Conservation (phyloP, 2,113 vertebrate species). For the Engraulis encrasicolus region DNA sequence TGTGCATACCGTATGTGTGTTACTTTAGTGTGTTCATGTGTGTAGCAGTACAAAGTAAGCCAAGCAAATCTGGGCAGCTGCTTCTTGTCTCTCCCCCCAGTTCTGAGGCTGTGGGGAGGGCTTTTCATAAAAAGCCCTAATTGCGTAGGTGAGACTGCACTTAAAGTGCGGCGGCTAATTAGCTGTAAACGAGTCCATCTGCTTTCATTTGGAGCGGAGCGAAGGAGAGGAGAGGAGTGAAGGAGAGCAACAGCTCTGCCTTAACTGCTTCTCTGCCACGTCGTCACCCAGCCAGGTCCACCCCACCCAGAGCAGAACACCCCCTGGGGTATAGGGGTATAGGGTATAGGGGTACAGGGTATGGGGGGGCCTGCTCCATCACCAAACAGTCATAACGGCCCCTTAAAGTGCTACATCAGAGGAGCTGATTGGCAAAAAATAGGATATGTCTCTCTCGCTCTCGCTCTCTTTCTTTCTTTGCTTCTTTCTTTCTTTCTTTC, state of each 20-base stretch:
- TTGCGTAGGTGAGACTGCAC: constrained; percentile 65
- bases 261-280: constrained; percentile 21
- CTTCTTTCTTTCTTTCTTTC: no score
- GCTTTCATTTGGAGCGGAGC: constrained; percentile 68
- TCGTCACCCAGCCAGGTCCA: neutral
- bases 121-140: constrained; percentile 68
- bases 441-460: no score
- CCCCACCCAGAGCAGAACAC: no score
- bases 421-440: neutral
- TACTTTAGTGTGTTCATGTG: no score
- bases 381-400: neutral
- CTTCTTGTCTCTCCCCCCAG: neutral
- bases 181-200: constrained; percentile 78
- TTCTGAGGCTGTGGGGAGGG: constrained; percentile 46
- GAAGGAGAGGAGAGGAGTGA: constrained; percentile 57
- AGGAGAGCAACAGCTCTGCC: constrained; percentile 35
- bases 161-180: constrained; percentile 72
- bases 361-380: constrained; percentile 8
- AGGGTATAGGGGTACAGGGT: no score
- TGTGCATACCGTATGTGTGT: no score
- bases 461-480: no score
- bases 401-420: neutral
- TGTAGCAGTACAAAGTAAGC: neutral
- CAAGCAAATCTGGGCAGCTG: constrained; percentile 44
- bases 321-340: no score